Conservation (phyloP, 2,888 invertebrate genomes). For the Pegoplata infirma region DNA sequence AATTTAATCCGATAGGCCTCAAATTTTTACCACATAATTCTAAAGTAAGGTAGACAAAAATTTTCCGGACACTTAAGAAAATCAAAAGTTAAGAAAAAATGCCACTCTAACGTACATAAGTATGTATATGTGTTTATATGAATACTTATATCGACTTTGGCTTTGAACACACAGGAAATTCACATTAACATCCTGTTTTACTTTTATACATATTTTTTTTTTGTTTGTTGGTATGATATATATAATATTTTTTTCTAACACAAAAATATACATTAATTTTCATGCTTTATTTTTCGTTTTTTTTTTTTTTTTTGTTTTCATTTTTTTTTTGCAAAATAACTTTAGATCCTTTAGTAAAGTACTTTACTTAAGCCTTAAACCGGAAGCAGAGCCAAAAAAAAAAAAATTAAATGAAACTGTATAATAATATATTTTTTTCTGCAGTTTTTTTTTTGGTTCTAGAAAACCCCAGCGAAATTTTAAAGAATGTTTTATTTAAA, state of each 20-base stretch:
- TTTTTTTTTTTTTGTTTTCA: not conserved
- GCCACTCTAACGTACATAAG: no score
- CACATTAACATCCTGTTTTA: constrained; percentile 45
- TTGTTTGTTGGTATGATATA: not conserved
- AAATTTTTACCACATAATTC: no score
- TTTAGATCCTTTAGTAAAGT: constrained; percentile 46
- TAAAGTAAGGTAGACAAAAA: no score
- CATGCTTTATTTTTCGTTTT: constrained; percentile 23
- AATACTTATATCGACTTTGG: constrained; percentile 23
- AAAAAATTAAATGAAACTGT: constrained; percentile 28
- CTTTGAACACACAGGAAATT: constrained; percentile 32
- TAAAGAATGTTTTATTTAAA: no score
- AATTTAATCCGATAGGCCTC: no score
- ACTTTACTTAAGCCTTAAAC: constrained; percentile 46
- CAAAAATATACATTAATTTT: constrained; percentile 43
- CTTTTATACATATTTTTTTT: not conserved
- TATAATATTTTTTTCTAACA: constrained; percentile 6
- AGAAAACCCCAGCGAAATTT: not conserved
- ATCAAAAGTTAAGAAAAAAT: no score
- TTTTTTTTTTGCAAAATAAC: constrained; percentile 29
- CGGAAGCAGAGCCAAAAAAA: constrained; percentile 33
- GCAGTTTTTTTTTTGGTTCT: not conserved
- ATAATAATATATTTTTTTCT: constrained; percentile 17
- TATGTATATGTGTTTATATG: not conserved
- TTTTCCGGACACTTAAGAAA: no score